A percentile compares a stretch with the other conserved stretches of the same genome.
phyloP scores from a whole-genome alignment of 2,797 vertebrate species.

The Bucorvus abyssinicus region DNA sequence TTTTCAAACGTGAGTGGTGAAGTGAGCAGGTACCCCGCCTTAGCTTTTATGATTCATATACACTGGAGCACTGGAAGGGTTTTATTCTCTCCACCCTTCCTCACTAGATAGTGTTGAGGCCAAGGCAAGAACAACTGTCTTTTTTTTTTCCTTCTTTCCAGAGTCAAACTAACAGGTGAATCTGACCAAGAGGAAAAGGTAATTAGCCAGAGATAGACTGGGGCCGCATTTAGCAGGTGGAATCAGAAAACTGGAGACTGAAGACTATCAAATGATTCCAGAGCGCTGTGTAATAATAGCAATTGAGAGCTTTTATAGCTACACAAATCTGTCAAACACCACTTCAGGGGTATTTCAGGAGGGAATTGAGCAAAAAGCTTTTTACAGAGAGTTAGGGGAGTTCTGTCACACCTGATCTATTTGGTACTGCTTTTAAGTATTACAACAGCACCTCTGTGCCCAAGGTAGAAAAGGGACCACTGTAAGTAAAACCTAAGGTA shows the following conservation, averaged over 20 bases:
- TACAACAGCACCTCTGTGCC: neutral
- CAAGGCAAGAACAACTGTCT: neutral
- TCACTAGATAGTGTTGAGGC: neutral
- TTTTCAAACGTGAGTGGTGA: neutral
- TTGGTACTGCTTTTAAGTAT: neutral
- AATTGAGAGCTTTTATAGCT: constrained; percentile 25
- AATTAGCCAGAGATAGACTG: neutral
- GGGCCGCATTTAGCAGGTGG: neutral
- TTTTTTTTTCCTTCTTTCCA: too few relatives aligned
- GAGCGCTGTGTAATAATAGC: constrained; percentile 1
- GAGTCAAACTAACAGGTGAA: neutral
- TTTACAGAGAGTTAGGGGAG: neutral
- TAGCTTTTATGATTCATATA: neutral
- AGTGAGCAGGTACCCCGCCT: neutral
- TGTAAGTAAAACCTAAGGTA: neutral
- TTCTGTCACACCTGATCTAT: neutral
- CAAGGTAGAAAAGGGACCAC: neutral
- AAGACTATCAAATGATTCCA: constrained; percentile 10
- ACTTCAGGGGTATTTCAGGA: neutral
- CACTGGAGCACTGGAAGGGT: neutral
- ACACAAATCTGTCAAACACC: constrained; percentile 31
- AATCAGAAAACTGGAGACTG: neutral
- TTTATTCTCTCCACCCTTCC: neutral
- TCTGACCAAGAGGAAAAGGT: neutral
- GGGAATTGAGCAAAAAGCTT: constrained; percentile 14